phyloP scores from a whole-genome alignment of 1,140 invertebrate species.

The Maniola jurtina region DNA sequence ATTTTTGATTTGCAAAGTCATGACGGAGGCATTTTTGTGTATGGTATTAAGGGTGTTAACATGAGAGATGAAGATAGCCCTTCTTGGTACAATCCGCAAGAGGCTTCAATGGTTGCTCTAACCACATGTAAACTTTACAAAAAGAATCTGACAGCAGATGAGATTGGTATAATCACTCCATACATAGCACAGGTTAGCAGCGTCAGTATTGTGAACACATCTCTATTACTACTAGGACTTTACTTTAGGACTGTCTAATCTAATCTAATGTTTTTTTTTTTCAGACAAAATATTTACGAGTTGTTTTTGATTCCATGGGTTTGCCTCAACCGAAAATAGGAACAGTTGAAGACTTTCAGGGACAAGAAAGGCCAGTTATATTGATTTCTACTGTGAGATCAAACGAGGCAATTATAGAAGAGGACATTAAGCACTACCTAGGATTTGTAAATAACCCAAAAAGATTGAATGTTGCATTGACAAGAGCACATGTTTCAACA shows the following conservation, averaged over 20 bases:
- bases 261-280: constrained; percentile 48
- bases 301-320: constrained; percentile 84
- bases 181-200: constrained; percentile 91
- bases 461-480: constrained; percentile 93
- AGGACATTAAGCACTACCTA: constrained; percentile 81
- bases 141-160: constrained; percentile 80
- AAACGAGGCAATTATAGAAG: constrained; percentile 54
- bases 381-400: constrained; percentile 93
- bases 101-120: constrained; percentile 85
- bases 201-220: not conserved
- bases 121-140: constrained; percentile 82
- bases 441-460: constrained; percentile 88
- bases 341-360: constrained; percentile 98
- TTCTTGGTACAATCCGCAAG: constrained; percentile 94
- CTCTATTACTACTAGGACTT: not conserved
- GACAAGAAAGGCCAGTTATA: constrained; percentile 92
- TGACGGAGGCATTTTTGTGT: constrained; percentile 88
- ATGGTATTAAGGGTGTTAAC: constrained; percentile 90
- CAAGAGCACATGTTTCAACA: constrained; percentile 87
- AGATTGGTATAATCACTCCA: constrained; percentile 96
- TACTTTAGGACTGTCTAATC: not conserved
- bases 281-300: constrained; percentile 86
- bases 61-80: constrained; percentile 86
- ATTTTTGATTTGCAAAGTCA: constrained; percentile 49
- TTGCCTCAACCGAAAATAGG: constrained; percentile 89